A percentile compares a stretch with the other conserved stretches of the same genome.
Evolutionary conservation across 2,888 invertebrate species (phyloP).

Genomic region (Cyclophora punctaria): DNA sequence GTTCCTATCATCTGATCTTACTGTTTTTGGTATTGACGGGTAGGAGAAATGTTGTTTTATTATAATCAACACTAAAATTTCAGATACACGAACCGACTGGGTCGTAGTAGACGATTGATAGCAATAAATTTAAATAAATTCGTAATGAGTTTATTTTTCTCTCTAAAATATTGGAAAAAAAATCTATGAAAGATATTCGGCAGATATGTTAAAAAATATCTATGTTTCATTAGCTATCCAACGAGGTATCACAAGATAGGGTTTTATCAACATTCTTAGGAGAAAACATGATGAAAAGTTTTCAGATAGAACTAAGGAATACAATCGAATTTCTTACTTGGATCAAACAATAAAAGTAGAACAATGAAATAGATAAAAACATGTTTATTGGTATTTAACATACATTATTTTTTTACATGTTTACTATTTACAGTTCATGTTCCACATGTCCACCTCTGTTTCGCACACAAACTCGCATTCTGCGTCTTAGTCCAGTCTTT

Average conservation of each 20-base stretch:
- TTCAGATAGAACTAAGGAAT: neutral
- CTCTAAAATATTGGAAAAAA: neutral
- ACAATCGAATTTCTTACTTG: neutral
- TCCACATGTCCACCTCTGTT: slow-evolving; percentile 2
- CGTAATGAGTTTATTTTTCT: neutral
- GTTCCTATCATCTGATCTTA: too few relatives aligned
- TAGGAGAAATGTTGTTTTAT: too few relatives aligned
- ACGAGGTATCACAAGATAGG: neutral
- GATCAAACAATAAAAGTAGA: neutral
- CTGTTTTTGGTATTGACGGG: too few relatives aligned
- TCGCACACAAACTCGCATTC: slow-evolving; percentile 1
- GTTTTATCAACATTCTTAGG: neutral
- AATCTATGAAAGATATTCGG: neutral
- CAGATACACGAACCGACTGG: too few relatives aligned
- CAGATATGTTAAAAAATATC: neutral
- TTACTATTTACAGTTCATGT: neutral
- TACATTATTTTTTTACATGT: neutral
- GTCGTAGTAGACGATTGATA: too few relatives aligned
- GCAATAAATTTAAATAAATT: too few relatives aligned
- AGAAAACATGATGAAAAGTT: neutral
- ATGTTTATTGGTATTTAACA: slow-evolving; percentile 4
- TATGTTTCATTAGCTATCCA: neutral
- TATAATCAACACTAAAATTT: too few relatives aligned
- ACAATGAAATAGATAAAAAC: slow-evolving; percentile 1
- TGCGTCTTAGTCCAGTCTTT: slow-evolving; percentile 2